A percentile compares a stretch with the other conserved stretches of the same genome.
These are phyloP conservation scores for Cenopis cana DNA, from an alignment of 2,888 invertebrate species.

Conservation along the genomic window DNA sequence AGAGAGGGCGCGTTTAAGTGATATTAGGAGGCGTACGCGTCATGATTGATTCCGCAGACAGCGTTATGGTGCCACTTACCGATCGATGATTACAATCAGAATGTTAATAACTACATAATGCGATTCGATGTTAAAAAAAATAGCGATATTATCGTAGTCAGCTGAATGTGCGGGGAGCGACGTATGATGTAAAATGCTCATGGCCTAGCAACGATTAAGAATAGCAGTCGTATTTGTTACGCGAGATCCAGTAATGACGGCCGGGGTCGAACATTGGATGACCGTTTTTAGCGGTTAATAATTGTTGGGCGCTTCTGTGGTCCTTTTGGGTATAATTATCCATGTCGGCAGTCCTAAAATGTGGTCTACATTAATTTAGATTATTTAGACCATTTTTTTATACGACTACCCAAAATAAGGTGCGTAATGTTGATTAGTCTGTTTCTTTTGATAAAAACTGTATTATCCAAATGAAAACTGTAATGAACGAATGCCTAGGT, in stretches of 20 bases:
- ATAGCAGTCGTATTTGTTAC: neutral
- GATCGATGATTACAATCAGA: conserved; percentile 14
- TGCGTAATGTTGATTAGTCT: no score
- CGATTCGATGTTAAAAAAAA: conserved; percentile 1
- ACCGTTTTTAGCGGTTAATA: neutral
- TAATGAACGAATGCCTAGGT: no score
- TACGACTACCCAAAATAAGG: no score
- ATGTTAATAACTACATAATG: neutral
- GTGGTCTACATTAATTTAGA: no score
- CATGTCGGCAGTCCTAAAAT: no score
- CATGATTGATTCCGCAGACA: conserved; percentile 79
- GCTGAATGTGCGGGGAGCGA: no score
- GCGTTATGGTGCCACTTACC: conserved; percentile 36
- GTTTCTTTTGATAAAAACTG: no score
- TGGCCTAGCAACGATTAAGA: neutral
- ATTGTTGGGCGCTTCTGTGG: no score
- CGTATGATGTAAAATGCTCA: neutral
- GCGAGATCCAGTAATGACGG: neutral
- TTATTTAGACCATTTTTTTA: no score
- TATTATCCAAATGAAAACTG: no score
- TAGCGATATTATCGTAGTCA: neutral
- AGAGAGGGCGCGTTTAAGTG: conserved; percentile 75
- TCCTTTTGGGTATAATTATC: no score
- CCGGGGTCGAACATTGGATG: neutral
- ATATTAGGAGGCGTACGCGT: conserved; percentile 76